A percentile compares a stretch with the other conserved stretches of the same genome.
Conservation (phyloP, 2,888 invertebrate species). For the Spialia ferax region DNA sequence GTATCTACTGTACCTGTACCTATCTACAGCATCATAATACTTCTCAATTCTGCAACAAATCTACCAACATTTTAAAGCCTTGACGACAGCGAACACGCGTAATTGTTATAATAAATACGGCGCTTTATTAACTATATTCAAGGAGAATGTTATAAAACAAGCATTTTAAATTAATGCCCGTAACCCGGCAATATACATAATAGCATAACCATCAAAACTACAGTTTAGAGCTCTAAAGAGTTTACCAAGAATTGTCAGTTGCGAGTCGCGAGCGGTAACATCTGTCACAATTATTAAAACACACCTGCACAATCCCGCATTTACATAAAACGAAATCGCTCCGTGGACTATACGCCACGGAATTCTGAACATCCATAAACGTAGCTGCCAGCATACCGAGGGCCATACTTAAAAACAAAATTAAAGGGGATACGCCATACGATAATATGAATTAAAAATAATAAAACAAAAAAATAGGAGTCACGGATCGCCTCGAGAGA, state of each 20-base stretch:
- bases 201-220: constrained; percentile 11
- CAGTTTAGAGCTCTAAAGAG: constrained; percentile 30
- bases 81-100: background rate
- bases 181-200: constrained; percentile 19
- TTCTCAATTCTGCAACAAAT: background rate
- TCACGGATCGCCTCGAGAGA: constrained; percentile 85
- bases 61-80: no score
- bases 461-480: constrained; percentile 85
- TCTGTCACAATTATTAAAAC: constrained; percentile 74
- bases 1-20: no score
- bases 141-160: constrained; percentile 17
- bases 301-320: constrained; percentile 65
- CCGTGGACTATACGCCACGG: constrained; percentile 76
- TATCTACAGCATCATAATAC: no score
- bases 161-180: constrained; percentile 16
- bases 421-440: constrained; percentile 86
- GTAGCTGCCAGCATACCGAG: constrained; percentile 84
- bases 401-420: constrained; percentile 86
- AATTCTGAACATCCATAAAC: constrained; percentile 85
- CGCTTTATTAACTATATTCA: constrained; percentile 14
- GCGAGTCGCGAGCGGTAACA: constrained; percentile 53
- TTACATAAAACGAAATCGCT: constrained; percentile 82
- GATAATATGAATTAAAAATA: constrained; percentile 87
- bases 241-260: constrained; percentile 44
- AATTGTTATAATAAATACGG: constrained; percentile 7